Evolutionary conservation across 2,797 vertebrate genomes (phyloP), one percentile per base, ranked within the genome.

Genomic region (Zenarchopterus dispar): DNA sequence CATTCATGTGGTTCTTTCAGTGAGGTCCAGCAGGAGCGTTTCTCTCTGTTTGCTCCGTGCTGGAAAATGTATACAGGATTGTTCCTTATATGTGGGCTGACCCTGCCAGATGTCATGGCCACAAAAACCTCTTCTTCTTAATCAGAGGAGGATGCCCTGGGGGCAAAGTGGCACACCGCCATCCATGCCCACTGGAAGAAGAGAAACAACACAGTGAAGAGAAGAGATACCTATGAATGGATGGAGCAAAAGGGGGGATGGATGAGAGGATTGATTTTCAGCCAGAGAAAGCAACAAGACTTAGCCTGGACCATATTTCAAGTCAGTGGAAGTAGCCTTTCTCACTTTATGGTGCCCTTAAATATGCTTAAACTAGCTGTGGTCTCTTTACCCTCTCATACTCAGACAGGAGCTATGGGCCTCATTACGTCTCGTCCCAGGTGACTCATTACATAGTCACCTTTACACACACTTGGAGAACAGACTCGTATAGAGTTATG

Each of bases 91-190:
- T 81, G 80, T 67, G 71, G 72, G 55, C 73, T 80, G 85, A 81
- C 72, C 84, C 75, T 86, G 86, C 82, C 92, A 94, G 87, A 88
- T 91, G 92, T 86, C 88, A 90, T 59, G 76, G 81, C 88, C 86
- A 92, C 82, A 90, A 90, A 88, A 87, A 84, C 85, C 88, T 87
- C 81, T 72, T 84, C 86, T 90, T 71, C 89, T 91, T 90, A 93
- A 92, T 92, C 82, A 82, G 84, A 91, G 75, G 89, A 90, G 80
- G 89, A 90, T 67, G 67, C 91, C 84, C 87, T 85, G 86, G 89
- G 88, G 89, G 84, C 80, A 89, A 70, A 86, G 91, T 91, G 93
- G 93, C 94, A 91, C 68, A 51, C 77, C 58, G 90, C 91, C 93
- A 93, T 78, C 39, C 62, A 48, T 51, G 67, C 75, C 78, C 70